Base-by-base conservation (phyloP, 2,888 invertebrate genomes). In the Rhingia campestris region DNA sequence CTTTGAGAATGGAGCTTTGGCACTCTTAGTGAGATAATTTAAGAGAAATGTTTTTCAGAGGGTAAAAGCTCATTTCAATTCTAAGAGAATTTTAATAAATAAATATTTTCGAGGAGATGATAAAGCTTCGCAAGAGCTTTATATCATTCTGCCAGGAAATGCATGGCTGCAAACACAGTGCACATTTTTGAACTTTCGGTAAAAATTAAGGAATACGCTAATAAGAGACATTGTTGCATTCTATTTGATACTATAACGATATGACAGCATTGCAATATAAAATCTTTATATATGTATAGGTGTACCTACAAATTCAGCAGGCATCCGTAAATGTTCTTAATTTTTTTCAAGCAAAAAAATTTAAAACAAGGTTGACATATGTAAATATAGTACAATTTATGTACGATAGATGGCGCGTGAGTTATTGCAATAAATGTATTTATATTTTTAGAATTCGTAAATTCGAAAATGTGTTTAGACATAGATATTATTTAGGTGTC, bases 81-180 rank as follows among this genome's bases (percentile, higher is more conserved):
- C 54, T 45, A 63, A 56, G 45, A 67, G 67, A 37, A 45, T 51
- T 12, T 32, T 5, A 70, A 10, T 10, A 37, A 32, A 35, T 32
- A 2, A 32, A 9, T 14, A 9, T 9, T 51, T 35, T 12, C 6
- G 9, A 37, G 58, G 30, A n/a, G 6, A 10, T 22, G 9, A 7
- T 0, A 6, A 30, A 56, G 35, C 7, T 4, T 9, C 22, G 12
- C 10, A 30, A 54, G 14, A 64, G 47, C 37, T 49, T 9, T 22
- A 54, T 10, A 9, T 4, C 22, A 39, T n/a, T 49, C 12, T 58
- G 32, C 39, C 10, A 43, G 39, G 33, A 49, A 61, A 6, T 72
- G 43, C 45, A 43, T 51, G 45, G 76, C 35, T 72, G 59, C 14
- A 59, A 53, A 59, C 61, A 12, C 58, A 58, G 64, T 75, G 66